These are phyloP conservation scores for Carpatolechia fugitivella DNA, from an alignment of 2,888 invertebrate genomes.

Conservation along the genomic window DNA sequence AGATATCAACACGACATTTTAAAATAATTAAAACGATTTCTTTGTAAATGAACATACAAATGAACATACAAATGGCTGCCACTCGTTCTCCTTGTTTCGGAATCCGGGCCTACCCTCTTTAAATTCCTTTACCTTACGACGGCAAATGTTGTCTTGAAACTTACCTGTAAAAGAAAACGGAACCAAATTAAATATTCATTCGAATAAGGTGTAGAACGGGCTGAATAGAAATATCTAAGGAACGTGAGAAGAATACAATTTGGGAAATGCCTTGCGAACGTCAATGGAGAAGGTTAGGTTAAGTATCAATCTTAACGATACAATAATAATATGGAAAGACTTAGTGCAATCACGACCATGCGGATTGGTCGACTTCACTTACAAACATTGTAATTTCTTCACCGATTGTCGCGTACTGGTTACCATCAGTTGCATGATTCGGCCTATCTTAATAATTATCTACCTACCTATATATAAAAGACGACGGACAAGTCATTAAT, in stretches of 20 bases:
- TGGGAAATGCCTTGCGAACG: not conserved
- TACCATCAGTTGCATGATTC: no score
- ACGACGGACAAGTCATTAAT: no score
- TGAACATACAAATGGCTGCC: not conserved
- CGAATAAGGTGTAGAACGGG: constrained; percentile 4
- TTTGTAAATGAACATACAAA: not conserved
- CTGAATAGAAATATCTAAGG: not conserved
- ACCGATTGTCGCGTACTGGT: no score
- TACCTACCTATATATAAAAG: no score
- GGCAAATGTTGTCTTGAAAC: constrained; percentile 29
- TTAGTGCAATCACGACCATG: no score
- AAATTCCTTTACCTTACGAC: constrained; percentile 24
- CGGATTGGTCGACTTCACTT: no score
- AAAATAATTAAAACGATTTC: no score
- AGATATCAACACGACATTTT: no score
- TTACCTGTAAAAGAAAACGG: constrained; percentile 34
- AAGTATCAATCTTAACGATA: no score
- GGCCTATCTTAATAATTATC: no score
- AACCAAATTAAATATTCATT: constrained; percentile 29
- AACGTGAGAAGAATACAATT: not conserved
- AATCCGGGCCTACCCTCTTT: not conserved
- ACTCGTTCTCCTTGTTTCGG: not conserved
- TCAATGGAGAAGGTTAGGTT: not conserved
- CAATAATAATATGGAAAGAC: no score
- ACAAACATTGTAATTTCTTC: no score